These are phyloP conservation scores for Plebejus melissa DNA, from an alignment of 2,888 invertebrate species.

Conservation along the genomic window DNA sequence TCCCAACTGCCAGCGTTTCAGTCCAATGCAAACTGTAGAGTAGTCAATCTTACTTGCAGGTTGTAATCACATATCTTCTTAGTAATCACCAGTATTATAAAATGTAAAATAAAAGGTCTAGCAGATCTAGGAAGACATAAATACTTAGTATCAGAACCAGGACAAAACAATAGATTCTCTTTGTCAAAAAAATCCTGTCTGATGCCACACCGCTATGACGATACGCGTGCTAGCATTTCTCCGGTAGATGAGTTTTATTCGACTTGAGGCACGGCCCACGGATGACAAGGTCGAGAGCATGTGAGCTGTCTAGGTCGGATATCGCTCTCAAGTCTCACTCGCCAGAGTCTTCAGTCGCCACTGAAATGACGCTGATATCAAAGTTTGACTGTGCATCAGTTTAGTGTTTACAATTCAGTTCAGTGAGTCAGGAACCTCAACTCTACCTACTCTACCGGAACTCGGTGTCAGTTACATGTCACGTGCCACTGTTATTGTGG, in stretches of 20 bases:
- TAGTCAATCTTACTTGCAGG: not conserved
- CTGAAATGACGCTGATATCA: not conserved
- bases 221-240: not conserved
- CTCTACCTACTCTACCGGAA: constrained; percentile 2
- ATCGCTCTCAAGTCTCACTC: not conserved
- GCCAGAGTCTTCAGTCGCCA: not conserved
- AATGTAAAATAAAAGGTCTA: too few relatives aligned
- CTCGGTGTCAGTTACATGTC: not conserved
- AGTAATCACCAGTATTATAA: too few relatives aligned
- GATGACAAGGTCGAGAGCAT: not conserved
- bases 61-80: too few relatives aligned
- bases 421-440: not conserved
- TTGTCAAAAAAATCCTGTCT: not conserved
- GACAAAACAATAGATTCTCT: too few relatives aligned
- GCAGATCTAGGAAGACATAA: too few relatives aligned
- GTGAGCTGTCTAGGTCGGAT: not conserved
- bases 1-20: not conserved
- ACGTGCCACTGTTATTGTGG: not conserved
- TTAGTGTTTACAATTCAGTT: not conserved
- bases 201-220: not conserved
- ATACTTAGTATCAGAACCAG: too few relatives aligned
- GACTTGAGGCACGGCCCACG: not conserved
- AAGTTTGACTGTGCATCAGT: not conserved
- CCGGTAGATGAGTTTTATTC: not conserved
- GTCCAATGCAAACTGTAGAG: too few relatives aligned